These are phyloP conservation scores for Dione juno DNA, from an alignment of 2,888 invertebrate species.

Conservation along the genomic window DNA sequence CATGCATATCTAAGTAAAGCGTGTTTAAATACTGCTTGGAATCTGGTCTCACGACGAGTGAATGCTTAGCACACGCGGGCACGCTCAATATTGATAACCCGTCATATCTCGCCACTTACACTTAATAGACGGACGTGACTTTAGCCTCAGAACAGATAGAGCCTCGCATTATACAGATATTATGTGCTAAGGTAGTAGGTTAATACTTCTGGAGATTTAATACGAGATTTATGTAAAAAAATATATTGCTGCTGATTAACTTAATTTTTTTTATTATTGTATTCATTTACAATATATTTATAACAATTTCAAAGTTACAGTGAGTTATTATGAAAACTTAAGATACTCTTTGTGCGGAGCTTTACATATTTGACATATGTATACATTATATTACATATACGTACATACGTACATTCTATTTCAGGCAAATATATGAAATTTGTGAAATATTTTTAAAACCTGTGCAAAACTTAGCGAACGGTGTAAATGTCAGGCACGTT, in stretches of 20 bases:
- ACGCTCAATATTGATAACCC: conserved; percentile 53
- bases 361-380: no score
- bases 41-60: conserved; percentile 24
- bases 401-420: background rate
- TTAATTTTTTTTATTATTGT: no score
- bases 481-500: conserved; percentile 21
- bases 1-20: conserved; percentile 9
- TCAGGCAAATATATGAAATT: background rate
- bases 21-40: conserved; percentile 18
- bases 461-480: background rate
- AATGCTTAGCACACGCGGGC: conserved; percentile 41
- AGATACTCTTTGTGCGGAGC: no score
- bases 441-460: background rate
- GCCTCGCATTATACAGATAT: conserved; percentile 36
- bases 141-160: conserved; percentile 43
- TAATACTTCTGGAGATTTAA: conserved; percentile 27
- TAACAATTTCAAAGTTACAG: no score
- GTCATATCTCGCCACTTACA: conserved; percentile 54
- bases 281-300: no score
- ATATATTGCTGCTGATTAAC: no score
- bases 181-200: conserved; percentile 26
- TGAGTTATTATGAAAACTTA: no score
- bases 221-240: conserved; percentile 6
- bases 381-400: no score
- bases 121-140: conserved; percentile 60